phyloP scores from a whole-genome alignment of 2,113 vertebrate genomes.

The Anser cygnoides region DNA sequence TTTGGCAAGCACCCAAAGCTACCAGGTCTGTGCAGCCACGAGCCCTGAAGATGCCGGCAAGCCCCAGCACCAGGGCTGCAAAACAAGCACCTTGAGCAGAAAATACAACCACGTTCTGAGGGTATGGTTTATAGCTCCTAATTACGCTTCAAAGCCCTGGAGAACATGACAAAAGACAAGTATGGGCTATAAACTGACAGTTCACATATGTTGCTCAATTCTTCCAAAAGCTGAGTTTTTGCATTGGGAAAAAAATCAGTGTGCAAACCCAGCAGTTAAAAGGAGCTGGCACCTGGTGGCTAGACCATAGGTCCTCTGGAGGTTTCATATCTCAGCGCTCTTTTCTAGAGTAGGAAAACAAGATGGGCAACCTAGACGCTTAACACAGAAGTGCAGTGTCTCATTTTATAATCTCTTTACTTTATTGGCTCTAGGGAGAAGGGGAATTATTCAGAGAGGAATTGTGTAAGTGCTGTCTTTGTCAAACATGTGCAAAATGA shows the following conservation, averaged over 20 bases:
- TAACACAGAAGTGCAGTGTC: not conserved
- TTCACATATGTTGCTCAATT: not conserved
- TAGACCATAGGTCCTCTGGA: not conserved
- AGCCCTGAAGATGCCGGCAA: not conserved
- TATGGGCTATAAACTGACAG: not conserved
- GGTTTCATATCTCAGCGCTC: not conserved
- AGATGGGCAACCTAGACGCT: not conserved
- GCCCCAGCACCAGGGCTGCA: not conserved
- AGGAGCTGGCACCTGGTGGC: not conserved
- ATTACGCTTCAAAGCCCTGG: not conserved
- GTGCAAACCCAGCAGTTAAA: rapidly evolving
- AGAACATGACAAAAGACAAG: not conserved
- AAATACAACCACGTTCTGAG: not conserved
- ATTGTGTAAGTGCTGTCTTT: conserved; percentile 62
- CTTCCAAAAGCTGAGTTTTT: not conserved
- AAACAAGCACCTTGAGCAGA: not conserved
- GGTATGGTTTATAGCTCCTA: not conserved
- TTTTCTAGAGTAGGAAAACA: not conserved
- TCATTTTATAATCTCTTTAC: conserved; percentile 46
- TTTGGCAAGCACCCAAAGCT: not conserved
- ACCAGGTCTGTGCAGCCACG: not conserved
- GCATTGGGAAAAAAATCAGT: rapidly evolving
- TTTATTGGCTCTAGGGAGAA: conserved; percentile 53
- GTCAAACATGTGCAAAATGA: conserved; percentile 67
- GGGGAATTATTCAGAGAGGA: conserved; percentile 43